Conservation (phyloP, 2,797 vertebrate species). For the Darevskia nairensis region DNA sequence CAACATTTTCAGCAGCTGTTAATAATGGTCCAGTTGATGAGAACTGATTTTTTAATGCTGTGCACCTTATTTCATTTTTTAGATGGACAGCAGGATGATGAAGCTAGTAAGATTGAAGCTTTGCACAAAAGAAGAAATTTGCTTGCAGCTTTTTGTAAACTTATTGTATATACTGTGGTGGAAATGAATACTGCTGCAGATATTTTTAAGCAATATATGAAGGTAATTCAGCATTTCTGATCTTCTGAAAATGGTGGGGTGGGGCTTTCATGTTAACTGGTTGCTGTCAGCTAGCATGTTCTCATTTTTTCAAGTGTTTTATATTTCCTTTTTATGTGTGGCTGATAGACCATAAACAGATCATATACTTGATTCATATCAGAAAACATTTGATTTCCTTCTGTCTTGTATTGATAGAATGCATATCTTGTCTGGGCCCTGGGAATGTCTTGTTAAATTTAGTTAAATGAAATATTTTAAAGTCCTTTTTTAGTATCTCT, state of each 20-base stretch:
- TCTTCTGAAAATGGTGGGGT: neutral
- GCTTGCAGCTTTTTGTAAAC: constrained; percentile 97
- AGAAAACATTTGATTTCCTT: neutral
- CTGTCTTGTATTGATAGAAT: neutral
- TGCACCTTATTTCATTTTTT: constrained; percentile 25
- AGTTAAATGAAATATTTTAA: neutral
- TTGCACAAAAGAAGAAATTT: constrained; percentile 99
- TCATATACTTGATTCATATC: neutral
- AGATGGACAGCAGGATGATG: constrained; percentile 98
- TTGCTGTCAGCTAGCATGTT: neutral
- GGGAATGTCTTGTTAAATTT: neutral
- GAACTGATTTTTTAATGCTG: constrained; percentile 34
- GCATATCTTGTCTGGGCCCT: neutral
- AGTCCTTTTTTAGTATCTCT: neutral
- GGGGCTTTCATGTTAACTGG: neutral
- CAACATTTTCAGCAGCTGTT: neutral
- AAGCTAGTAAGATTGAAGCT: constrained; percentile 98
- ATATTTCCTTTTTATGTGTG: no score
- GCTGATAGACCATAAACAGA: no score
- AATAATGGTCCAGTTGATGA: neutral
- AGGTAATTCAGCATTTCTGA: constrained; percentile 79
- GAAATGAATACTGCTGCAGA: constrained; percentile 99
- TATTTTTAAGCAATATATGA: constrained; percentile 99
- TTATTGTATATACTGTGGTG: constrained; percentile 98
- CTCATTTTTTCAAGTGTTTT: neutral